Conservation (phyloP, 2,113 vertebrate species). For the Rhegmatorhina hoffmannsi region DNA sequence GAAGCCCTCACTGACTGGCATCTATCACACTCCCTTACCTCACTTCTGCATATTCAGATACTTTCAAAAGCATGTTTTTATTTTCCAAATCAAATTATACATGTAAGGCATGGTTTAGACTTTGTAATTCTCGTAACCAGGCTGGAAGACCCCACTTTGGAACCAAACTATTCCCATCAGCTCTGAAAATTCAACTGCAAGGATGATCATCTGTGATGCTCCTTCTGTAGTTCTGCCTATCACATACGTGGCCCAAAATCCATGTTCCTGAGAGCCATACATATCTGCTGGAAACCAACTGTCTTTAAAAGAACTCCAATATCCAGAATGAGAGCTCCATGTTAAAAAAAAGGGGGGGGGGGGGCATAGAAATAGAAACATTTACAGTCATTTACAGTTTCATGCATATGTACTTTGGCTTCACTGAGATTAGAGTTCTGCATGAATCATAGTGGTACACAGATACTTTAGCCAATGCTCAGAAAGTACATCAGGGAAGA, state of each 20-base stretch:
- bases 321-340: neutral
- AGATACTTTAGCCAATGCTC: conserved; percentile 32
- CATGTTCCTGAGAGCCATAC: neutral
- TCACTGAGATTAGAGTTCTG: neutral
- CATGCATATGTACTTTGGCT: neutral
- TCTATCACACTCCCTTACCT: neutral
- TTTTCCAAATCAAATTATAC: neutral
- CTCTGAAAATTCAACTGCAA: neutral
- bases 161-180: neutral
- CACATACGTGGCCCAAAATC: neutral
- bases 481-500: conserved; percentile 45
- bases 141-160: neutral
- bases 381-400: neutral
- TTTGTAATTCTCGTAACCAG: neutral
- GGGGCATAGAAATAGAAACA: neutral
- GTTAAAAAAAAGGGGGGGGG: neutral
- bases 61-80: neutral
- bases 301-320: neutral
- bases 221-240: neutral
- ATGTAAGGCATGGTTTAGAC: neutral
- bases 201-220: neutral
- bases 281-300: neutral
- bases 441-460: neutral
- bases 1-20: neutral
- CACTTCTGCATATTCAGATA: neutral